Base-by-base conservation (phyloP, 53 echinoderm and acorn worm genomes). In the Apostichopus leukothele region DNA sequence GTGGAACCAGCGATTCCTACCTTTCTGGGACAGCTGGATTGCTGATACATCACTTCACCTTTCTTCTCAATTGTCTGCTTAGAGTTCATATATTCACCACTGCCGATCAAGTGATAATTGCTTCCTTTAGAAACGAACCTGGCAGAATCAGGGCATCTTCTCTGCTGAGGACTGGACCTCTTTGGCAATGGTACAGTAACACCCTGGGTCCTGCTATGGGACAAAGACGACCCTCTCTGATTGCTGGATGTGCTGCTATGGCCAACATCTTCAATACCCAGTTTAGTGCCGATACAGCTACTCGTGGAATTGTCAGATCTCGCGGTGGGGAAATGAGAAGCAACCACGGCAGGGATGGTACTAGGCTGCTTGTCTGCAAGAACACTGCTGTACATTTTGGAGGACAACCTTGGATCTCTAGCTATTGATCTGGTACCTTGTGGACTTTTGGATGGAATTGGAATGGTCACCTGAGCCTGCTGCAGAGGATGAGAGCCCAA, bases 391-490 rank as follows among this genome's bases (percentile, higher is more conserved):
- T 71, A 71, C 71, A 71, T 4, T n/a, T 71, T 71, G 6, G 71
- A 71, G 16, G 71, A 71, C 20, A 71, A 18, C 18, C 71, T 71
- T 16, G 71, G 71, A 71, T 71, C 71, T 71, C 71, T 71, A 6
- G 20, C 18, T 6, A 71, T 19, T 16, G 71, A 6, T 71, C 20
- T 4, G 18, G 71, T 71, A 19, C 71, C 18, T n/a, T 19, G 18
- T 71, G 71, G 71, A 71, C 71, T 71, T 71, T 71, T 71, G 71
- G 71, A 71, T 71, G 71, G 71, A 16, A 1, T 71, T 19, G n/a
- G 13, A 16, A 71, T 19, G n/a, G 20, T 71, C 71, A 71, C 63
- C 39, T 39, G 39, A 39, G 39, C 39, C 3, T 39, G 39, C 3
- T 39, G 39, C 39, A 39, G 39, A 39, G 39, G 39, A 39, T 39